These are phyloP conservation scores for Intellagama lesueurii DNA, from an alignment of 2,797 vertebrate species.

Conservation along the genomic window DNA sequence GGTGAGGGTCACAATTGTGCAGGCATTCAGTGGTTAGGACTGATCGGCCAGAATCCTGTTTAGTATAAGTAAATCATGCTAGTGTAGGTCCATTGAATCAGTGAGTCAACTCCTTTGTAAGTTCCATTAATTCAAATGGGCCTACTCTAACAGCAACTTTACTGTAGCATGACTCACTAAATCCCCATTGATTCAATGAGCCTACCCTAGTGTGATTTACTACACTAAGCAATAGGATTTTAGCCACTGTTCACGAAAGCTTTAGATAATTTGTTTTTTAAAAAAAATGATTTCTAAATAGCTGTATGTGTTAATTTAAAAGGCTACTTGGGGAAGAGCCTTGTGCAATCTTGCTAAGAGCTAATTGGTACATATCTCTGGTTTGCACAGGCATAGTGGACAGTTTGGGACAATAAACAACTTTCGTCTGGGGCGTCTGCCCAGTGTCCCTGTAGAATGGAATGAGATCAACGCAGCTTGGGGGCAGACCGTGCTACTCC, in stretches of 20 bases:
- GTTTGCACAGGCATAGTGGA: slow-evolving; percentile 90
- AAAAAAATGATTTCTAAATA: not conserved
- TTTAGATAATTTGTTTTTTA: no score
- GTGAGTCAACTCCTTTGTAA: no score
- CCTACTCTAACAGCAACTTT: no score
- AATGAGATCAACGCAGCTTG: slow-evolving; percentile 99
- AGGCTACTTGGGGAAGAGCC: fast-evolving
- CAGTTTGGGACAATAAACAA: slow-evolving; percentile 99
- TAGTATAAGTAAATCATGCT: no score
- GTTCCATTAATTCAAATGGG: no score
- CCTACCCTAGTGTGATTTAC: no score
- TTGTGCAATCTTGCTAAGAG: fast-evolving
- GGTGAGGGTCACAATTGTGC: not conserved
- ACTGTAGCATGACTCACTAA: no score
- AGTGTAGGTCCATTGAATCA: no score
- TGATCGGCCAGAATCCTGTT: no score
- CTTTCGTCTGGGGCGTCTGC: slow-evolving; percentile 95
- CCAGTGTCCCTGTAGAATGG: slow-evolving; percentile 98
- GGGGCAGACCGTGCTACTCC: slow-evolving; percentile 96
- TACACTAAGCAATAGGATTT: no score
- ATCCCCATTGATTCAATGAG: no score
- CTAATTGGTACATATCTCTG: slow-evolving; percentile 11
- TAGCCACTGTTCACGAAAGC: no score
- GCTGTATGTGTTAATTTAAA: not conserved
- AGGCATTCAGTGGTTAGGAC: not conserved